A percentile compares a stretch with the other conserved stretches of the same genome.
These are phyloP conservation scores for Periophthalmus magnuspinnatus DNA, from an alignment of 2,797 vertebrate species.

Conservation along the genomic window DNA sequence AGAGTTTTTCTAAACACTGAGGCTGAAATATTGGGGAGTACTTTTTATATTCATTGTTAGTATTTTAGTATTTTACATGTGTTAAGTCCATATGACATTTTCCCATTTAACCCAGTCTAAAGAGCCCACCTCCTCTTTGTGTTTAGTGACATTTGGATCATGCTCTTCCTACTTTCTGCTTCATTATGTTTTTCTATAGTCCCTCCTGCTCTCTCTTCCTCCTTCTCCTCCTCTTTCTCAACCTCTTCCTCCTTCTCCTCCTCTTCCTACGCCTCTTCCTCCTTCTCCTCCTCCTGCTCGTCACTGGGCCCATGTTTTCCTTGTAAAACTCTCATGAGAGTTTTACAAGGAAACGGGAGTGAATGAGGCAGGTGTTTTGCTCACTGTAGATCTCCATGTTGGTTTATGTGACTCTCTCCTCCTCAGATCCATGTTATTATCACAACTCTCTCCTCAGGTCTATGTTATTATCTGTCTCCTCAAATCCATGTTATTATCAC, in stretches of 20 bases:
- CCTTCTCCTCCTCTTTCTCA: slow-evolving; percentile 3
- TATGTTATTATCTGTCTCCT: no score
- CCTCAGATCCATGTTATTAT: no score
- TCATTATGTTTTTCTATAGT: slow-evolving; percentile 12
- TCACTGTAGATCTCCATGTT: slow-evolving; percentile 18
- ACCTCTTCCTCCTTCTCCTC: slow-evolving; percentile 5
- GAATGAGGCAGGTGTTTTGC: slow-evolving; percentile 40
- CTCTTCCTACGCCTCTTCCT: background rate
- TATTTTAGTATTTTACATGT: background rate
- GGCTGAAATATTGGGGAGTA: background rate
- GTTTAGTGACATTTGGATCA: slow-evolving; percentile 4
- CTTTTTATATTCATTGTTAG: background rate
- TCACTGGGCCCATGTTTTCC: background rate
- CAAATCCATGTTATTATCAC: no score
- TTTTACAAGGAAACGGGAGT: no score
- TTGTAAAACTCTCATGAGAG: slow-evolving; percentile 34
- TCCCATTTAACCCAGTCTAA: background rate
- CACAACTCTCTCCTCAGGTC: no score
- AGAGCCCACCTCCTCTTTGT: background rate
- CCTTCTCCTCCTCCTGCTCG: slow-evolving; percentile 3
- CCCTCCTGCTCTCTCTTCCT: background rate
- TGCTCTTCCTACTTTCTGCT: slow-evolving; percentile 12
- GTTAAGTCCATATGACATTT: background rate
- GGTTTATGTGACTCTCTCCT: background rate
- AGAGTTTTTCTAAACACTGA: no score